A percentile compares a stretch with the other conserved stretches of the same genome.
phyloP scores from a whole-genome alignment of 2,797 vertebrate genomes.

The Glyptemys insculpta region DNA sequence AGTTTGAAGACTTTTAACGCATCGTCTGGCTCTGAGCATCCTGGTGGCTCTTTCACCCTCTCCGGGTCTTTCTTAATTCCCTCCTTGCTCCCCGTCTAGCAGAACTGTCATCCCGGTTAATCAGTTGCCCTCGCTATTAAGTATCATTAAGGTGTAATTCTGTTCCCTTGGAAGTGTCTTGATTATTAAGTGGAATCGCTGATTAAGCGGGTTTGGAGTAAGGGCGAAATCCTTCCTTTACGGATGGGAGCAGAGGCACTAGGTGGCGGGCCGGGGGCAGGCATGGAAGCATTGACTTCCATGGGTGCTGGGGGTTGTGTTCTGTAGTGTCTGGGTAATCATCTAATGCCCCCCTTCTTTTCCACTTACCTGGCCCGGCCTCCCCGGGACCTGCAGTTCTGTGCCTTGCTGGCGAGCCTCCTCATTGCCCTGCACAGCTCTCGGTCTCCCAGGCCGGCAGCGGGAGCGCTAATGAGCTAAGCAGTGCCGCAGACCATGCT shows the following conservation, averaged over 20 bases:
- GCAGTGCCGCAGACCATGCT: background rate
- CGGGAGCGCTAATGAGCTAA: background rate
- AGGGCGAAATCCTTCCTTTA: background rate
- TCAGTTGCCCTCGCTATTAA: conserved; percentile 3
- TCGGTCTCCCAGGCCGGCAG: background rate
- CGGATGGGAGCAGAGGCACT: background rate
- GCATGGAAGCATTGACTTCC: background rate
- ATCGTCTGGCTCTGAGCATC: background rate
- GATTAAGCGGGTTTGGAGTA: background rate
- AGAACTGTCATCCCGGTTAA: conserved; percentile 12
- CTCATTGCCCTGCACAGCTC: background rate
- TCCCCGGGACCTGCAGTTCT: too few species aligned
- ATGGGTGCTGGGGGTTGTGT: background rate
- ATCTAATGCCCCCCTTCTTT: background rate
- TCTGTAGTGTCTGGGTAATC: background rate
- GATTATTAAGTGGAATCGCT: conserved; percentile 21
- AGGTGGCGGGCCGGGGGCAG: background rate
- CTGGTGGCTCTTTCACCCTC: background rate
- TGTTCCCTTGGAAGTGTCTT: conserved; percentile 18
- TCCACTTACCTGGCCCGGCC: too few species aligned
- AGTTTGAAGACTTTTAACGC: background rate
- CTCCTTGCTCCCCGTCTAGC: background rate
- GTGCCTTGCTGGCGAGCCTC: background rate
- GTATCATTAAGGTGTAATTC: conserved; percentile 45
- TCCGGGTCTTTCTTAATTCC: background rate